phyloP scores from a whole-genome alignment of 2,888 invertebrate species.

The Ophion slaviceki region DNA sequence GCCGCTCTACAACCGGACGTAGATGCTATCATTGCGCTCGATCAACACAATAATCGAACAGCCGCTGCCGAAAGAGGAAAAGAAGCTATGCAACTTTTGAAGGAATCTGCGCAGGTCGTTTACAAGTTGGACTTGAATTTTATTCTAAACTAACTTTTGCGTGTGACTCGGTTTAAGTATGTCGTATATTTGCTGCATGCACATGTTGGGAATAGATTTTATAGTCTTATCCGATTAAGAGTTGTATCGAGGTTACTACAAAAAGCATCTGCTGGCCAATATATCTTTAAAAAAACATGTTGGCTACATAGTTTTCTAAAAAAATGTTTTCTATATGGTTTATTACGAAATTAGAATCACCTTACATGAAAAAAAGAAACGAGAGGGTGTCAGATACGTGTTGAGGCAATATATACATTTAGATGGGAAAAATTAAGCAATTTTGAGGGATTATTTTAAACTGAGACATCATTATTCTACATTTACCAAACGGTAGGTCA shows the following conservation, averaged over 20 bases:
- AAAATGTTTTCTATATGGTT: too few relatives aligned
- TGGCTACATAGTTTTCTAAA: too few relatives aligned
- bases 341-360: too few relatives aligned
- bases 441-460: too few relatives aligned
- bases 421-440: too few relatives aligned
- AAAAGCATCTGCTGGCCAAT: too few relatives aligned
- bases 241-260: neutral
- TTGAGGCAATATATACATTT: too few relatives aligned
- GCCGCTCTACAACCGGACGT: constrained; percentile 83
- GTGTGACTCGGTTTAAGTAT: neutral
- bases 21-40: constrained; percentile 74
- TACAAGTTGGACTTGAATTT: constrained; percentile 5
- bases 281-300: too few relatives aligned
- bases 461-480: too few relatives aligned
- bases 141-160: neutral
- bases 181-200: neutral
- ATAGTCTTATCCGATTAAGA: neutral
- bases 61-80: constrained; percentile 82
- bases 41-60: constrained; percentile 75
- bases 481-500: too few relatives aligned
- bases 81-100: constrained; percentile 80
- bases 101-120: constrained; percentile 76
- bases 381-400: too few relatives aligned
- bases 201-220: neutral
- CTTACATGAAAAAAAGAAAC: too few relatives aligned